These are phyloP conservation scores for Zaprionus camerounensis DNA, from an alignment of 1,140 invertebrate genomes.

Conservation along the genomic window DNA sequence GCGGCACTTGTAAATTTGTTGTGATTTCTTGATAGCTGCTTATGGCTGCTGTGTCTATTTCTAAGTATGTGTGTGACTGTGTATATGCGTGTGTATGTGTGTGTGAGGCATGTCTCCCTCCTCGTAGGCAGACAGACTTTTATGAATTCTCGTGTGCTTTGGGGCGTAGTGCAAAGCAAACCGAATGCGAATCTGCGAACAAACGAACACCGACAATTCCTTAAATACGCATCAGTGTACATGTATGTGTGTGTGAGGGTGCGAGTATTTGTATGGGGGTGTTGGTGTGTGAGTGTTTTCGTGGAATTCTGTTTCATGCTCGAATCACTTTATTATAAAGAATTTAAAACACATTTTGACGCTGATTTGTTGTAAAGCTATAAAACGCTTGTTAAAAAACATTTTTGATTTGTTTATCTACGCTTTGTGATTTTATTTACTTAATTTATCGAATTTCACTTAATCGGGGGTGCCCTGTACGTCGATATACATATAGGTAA, in stretches of 20 bases:
- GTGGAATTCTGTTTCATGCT: constrained; percentile 63
- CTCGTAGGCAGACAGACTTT: constrained; percentile 62
- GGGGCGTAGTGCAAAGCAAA: constrained; percentile 58
- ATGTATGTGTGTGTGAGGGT: background rate
- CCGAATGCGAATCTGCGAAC: constrained; percentile 66
- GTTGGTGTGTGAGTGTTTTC: background rate
- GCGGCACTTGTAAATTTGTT: constrained; percentile 83
- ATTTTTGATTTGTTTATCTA: constrained; percentile 6
- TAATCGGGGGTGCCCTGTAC: background rate
- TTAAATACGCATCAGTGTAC: background rate
- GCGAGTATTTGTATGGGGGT: background rate
- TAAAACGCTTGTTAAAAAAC: constrained; percentile 32
- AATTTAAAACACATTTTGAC: constrained; percentile 70
- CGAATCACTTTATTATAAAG: constrained; percentile 77
- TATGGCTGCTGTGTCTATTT: constrained; percentile 51
- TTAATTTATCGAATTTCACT: background rate
- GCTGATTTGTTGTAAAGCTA: constrained; percentile 67
- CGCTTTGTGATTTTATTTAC: background rate
- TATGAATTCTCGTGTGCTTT: constrained; percentile 78
- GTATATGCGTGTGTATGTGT: background rate
- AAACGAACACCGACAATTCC: constrained; percentile 54
- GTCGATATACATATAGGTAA: background rate
- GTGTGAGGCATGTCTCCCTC: background rate
- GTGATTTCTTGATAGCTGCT: constrained; percentile 83
- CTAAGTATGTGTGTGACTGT: background rate